These are phyloP conservation scores for Rousettus madagascariensis DNA, from an alignment of 2,797 vertebrate genomes.

Conservation along the genomic window DNA sequence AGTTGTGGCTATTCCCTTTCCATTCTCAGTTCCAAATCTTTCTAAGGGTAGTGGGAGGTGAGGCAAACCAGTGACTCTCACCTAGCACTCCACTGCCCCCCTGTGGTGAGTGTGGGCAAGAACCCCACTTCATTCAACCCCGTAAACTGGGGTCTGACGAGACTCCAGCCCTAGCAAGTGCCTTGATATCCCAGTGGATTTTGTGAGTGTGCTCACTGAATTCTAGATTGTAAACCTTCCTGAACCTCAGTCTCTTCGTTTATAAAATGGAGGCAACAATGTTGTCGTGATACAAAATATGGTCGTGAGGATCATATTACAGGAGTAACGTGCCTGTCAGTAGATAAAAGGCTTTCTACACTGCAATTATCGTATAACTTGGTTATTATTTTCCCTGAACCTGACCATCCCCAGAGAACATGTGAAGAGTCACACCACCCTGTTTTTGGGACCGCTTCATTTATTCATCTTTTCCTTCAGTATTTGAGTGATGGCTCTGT, in stretches of 20 bases:
- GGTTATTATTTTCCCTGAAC: neutral
- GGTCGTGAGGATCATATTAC: neutral
- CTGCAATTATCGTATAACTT: neutral
- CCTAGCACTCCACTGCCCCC: neutral
- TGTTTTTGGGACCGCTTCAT: neutral
- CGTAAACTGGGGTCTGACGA: too few relatives aligned
- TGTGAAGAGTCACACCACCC: neutral
- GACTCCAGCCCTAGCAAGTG: neutral
- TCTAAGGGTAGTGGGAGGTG: neutral
- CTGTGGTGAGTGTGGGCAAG: constrained; percentile 3
- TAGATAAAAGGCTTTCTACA: neutral
- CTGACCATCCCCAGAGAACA: neutral
- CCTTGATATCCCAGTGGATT: neutral
- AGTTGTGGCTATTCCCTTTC: neutral
- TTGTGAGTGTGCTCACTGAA: neutral
- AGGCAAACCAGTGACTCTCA: neutral
- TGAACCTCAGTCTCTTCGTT: neutral
- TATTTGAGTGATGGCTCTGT: neutral
- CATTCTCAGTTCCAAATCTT: neutral
- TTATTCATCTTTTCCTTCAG: neutral
- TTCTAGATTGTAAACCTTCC: neutral
- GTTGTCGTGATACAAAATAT: too few relatives aligned
- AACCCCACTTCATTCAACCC: neutral
- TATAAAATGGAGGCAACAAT: neutral
- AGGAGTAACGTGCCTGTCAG: neutral